These are phyloP conservation scores for Corythaeola cristata DNA, from an alignment of 2,113 vertebrate genomes.

Conservation along the genomic window DNA sequence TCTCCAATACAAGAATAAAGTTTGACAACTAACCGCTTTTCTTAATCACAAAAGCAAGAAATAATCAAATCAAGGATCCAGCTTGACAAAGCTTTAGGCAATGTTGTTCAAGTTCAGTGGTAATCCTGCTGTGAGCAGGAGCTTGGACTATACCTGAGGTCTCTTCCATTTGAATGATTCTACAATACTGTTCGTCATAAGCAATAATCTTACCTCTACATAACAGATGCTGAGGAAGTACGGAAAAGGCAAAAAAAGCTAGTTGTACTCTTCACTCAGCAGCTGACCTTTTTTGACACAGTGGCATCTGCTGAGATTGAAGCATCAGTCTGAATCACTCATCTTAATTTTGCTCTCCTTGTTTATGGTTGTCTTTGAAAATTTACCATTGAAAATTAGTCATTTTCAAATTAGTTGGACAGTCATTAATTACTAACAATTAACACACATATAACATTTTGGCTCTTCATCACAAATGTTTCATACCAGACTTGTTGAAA, in stretches of 20 bases:
- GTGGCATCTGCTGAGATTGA: neutral
- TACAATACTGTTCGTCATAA: neutral
- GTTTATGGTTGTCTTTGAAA: neutral
- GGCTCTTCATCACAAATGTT: neutral
- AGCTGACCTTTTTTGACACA: neutral
- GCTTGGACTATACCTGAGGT: neutral
- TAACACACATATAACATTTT: neutral
- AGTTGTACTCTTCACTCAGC: neutral
- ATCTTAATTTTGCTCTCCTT: neutral
- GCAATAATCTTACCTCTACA: neutral
- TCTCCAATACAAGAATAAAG: neutral
- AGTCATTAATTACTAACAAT: neutral
- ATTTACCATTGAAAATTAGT: neutral
- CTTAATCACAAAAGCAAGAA: neutral
- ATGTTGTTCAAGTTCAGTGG: accelerated
- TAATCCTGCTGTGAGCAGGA: neutral
- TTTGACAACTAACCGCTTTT: neutral
- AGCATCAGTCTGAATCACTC: neutral
- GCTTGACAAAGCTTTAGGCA: neutral
- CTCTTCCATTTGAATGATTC: neutral
- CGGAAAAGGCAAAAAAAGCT: neutral
- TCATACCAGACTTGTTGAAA: neutral
- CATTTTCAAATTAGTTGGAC: neutral
- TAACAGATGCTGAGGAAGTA: neutral
- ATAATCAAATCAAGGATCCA: neutral